Base-by-base conservation (phyloP, 2,888 invertebrate species). In the Dasysyrphus tricinctus region DNA sequence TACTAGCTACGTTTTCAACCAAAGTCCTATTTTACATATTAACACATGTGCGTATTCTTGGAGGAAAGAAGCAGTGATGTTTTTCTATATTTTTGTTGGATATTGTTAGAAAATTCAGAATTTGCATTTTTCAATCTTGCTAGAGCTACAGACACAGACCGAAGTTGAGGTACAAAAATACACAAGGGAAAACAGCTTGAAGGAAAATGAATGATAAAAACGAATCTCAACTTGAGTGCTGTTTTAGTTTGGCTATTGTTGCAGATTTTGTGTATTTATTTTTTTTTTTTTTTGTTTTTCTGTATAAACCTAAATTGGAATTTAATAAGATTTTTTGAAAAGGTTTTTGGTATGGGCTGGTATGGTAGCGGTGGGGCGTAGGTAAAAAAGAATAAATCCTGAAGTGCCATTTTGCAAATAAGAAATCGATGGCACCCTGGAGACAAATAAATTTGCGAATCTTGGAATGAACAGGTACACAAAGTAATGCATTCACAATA, bases 401-500 rank as follows among this genome's bases (percentile, higher is more conserved):
- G 56, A 75, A 79, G 61, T 75, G 29, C 16, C 54, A 75, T 82
- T 75, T 82, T 37, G 47, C 32, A 78, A 72, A 67, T 75, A 78
- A 42, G 77, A 79, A 78, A 86, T 86, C 72, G 82, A 86, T 86
- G 78, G 67, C 47, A 79, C 86, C 82, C 86, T 65, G 70, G 86
- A 75, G 86, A 86, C 77, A 65, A 65, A 86, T 86, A 81, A 65
- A 86, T 86, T 72, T 72, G 47, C 4, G 47, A 72, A 75, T 79
- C 74, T 78, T 78, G 67, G 65, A 86, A 70, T 85, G 44, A 29
- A 44, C 14, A 42, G 24, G 12, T 14, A 32, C 12, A 11, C 4
- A 44, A 0, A 5, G 42, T 29, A 61, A 61, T 44, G 24, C 39
- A 61, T 42, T 42, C 8, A 2, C 9, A 24, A 42, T n/a, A 5